Conservation (phyloP, 2,797 vertebrate genomes). For the Leucoraja ocellata region DNA sequence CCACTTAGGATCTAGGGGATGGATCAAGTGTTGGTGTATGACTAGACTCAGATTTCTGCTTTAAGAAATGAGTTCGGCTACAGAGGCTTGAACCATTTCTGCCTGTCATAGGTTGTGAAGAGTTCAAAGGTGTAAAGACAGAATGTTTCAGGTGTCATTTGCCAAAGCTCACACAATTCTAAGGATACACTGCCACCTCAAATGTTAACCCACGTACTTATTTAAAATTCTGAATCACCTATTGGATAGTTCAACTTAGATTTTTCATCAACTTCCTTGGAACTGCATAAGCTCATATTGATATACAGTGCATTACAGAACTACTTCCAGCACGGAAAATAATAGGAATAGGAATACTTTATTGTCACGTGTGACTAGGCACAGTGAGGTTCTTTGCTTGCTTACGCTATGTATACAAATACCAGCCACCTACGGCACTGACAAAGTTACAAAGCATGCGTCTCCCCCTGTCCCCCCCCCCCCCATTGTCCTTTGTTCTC, state of each 20-base stretch:
- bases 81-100: not conserved
- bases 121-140: conserved; percentile 5
- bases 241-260: not conserved
- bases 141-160: conserved; percentile 13
- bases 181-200: not conserved
- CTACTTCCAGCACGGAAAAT: too few species aligned
- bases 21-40: not conserved
- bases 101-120: not conserved
- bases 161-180: not conserved
- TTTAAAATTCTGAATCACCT: not conserved
- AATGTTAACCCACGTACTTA: not conserved
- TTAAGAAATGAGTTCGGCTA: not conserved
- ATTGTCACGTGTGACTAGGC: too few species aligned
- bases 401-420: too few species aligned
- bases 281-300: not conserved
- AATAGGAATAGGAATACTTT: too few species aligned
- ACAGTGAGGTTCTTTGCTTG: too few species aligned
- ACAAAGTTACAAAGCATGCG: too few species aligned
- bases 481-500: too few species aligned
- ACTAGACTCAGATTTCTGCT: not conserved
- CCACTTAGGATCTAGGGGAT: not conserved
- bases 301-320: not conserved
- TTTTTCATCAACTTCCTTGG: not conserved
- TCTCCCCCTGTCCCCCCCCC: too few species aligned
- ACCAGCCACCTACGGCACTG: too few species aligned